Evolutionary conservation across 2,888 invertebrate genomes (phyloP).

Genomic region (Lithophane leautieri): DNA sequence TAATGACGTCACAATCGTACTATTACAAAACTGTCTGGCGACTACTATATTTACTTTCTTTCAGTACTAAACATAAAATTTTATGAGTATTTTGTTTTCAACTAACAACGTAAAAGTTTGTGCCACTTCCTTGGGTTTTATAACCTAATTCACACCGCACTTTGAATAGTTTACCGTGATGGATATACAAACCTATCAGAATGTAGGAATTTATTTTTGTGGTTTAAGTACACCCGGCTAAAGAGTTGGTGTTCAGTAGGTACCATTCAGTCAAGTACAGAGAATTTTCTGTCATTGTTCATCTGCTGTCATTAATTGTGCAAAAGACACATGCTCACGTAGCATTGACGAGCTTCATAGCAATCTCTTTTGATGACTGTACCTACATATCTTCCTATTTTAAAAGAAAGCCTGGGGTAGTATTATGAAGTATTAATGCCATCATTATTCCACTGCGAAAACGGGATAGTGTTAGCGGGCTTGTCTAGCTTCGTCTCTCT

Average conservation of each 20-base stretch:
- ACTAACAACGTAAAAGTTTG: conserved; percentile 44
- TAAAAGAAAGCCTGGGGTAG: not conserved
- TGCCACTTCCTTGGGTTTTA: conserved; percentile 53
- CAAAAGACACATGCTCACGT: not conserved
- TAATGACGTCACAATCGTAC: conserved; percentile 28
- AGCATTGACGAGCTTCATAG: not conserved
- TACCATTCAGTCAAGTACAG: not conserved
- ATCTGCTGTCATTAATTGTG: not conserved
- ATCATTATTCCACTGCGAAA: too few species aligned
- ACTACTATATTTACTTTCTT: conserved; percentile 47
- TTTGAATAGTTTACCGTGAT: conserved; percentile 32
- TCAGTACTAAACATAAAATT: conserved; percentile 42
- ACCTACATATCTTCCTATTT: not conserved
- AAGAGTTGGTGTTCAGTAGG: not conserved
- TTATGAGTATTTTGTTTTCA: conserved; percentile 54
- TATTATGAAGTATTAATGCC: too few species aligned
- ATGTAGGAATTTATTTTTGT: not conserved
- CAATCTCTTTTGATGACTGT: not conserved
- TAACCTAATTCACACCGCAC: conserved; percentile 55
- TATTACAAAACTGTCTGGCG: conserved; percentile 32
- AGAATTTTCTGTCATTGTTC: not conserved
- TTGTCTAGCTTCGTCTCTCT: too few species aligned
- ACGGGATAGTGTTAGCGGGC: too few species aligned
- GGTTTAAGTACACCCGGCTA: not conserved
- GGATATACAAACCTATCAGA: conserved; percentile 5